Evolutionary conservation across 2,113 vertebrate genomes (phyloP).

Genomic region (Phoenicopterus ruber): DNA sequence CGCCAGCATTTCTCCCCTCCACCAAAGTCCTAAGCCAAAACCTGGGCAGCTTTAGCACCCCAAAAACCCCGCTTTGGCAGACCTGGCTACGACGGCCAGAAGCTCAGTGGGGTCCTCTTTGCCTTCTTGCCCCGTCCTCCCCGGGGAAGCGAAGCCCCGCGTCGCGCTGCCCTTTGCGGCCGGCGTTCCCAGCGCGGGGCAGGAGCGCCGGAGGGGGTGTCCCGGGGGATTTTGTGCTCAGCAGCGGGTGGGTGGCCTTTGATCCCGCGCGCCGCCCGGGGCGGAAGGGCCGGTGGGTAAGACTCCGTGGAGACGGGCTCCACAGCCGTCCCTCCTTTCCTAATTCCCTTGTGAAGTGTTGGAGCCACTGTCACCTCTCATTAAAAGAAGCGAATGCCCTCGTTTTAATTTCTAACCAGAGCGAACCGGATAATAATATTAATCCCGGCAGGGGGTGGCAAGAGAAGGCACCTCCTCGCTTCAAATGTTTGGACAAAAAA

Average conservation of each 20-base stretch:
- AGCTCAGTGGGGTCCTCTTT: not conserved
- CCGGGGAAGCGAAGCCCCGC: rapidly evolving
- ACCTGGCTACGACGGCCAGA: rapidly evolving
- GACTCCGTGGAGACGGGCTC: not conserved
- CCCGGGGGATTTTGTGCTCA: not conserved
- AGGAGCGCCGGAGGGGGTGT: rapidly evolving
- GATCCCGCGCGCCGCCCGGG: not conserved
- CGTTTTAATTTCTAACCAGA: not conserved
- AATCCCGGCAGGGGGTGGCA: not conserved
- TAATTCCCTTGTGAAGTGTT: slow-evolving; percentile 68
- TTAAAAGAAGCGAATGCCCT: slow-evolving; percentile 56
- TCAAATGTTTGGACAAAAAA: slow-evolving; percentile 61
- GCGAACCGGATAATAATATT: slow-evolving; percentile 55
- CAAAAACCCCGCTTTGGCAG: rapidly evolving
- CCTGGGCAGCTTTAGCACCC: rapidly evolving
- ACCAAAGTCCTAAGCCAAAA: not conserved
- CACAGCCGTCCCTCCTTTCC: not conserved
- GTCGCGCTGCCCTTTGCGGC: rapidly evolving
- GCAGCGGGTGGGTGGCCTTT: slow-evolving; percentile 58
- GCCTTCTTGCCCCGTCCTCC: not conserved
- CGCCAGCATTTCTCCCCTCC: rapidly evolving
- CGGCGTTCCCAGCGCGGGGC: rapidly evolving
- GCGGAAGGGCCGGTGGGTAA: not conserved
- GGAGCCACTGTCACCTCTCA: slow-evolving; percentile 79
- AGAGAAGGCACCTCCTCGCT: slow-evolving; percentile 29